Conservation (phyloP, 2,113 vertebrate genomes). For the Hystrix brachyura region DNA sequence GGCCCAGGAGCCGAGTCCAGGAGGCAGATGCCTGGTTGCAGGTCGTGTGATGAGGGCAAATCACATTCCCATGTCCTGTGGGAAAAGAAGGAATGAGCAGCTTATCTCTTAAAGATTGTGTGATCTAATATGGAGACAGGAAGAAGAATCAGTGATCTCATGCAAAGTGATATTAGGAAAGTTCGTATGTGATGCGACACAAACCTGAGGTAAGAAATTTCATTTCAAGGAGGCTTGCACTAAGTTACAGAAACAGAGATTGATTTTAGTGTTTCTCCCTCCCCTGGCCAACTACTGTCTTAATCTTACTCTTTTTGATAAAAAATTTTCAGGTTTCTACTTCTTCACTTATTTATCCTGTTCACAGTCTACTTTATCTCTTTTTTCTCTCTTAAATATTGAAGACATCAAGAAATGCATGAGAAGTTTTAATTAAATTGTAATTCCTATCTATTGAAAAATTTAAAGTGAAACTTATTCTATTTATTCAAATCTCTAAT, state of each 20-base stretch:
- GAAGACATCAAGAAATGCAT: background rate
- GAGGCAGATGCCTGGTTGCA: rapidly evolving
- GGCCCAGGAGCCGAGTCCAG: too few species aligned
- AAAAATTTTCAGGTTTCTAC: background rate
- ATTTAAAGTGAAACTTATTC: background rate
- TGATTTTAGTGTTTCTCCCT: background rate
- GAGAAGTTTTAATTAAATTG: background rate
- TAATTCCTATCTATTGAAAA: background rate
- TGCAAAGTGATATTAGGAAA: background rate
- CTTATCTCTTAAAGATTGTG: background rate
- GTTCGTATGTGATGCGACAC: background rate
- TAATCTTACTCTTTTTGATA: background rate
- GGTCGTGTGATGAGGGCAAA: rapidly evolving
- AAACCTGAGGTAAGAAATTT: background rate
- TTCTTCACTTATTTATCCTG: background rate
- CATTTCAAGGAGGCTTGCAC: background rate
- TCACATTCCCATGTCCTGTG: rapidly evolving
- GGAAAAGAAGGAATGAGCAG: too few species aligned
- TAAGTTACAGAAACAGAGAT: background rate
- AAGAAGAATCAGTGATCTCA: background rate
- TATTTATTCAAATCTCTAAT: background rate
- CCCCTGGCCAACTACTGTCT: too few species aligned
- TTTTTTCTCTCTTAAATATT: background rate
- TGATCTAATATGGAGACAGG: rapidly evolving
- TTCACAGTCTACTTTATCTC: background rate